Conservation (phyloP, 2,888 invertebrate species). For the Carabus problematicus region DNA sequence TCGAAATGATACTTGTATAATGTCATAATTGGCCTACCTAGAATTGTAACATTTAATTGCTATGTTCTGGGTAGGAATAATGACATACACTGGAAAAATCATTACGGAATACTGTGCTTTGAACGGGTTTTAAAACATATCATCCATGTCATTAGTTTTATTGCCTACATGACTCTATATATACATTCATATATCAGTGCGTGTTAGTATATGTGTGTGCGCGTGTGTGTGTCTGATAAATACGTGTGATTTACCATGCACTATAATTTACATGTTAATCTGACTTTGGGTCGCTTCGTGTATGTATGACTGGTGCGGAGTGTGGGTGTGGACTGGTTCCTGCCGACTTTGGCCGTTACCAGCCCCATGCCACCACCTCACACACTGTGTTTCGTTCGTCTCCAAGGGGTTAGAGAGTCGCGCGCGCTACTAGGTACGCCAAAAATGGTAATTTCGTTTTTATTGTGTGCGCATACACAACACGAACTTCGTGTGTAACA, state of each 20-base stretch:
- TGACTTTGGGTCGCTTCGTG: background rate
- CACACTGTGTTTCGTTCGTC: background rate
- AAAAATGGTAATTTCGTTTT: constrained; percentile 36
- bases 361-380: background rate
- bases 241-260: constrained; percentile 27
- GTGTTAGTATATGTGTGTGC: background rate
- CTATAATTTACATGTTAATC: constrained; percentile 37
- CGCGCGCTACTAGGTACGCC: constrained; percentile 2
- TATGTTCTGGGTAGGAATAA: no score
- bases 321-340: background rate
- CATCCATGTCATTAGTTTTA: no score
- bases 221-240: constrained; percentile 25
- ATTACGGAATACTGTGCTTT: no score
- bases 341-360: background rate
- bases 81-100: no score
- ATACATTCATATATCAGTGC: background rate
- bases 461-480: constrained; percentile 22
- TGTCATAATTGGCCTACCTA: no score
- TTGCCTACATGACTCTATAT: background rate
- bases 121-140: no score
- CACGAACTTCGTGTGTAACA: constrained; percentile 25
- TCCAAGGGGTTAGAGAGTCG: no score
- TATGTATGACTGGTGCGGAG: background rate
- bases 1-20: no score
- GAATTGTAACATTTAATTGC: no score